A percentile compares a stretch with the other conserved stretches of the same genome.
Evolutionary conservation across 2,888 invertebrate species (phyloP).

Genomic region (Rhopalosiphum nymphaeae): DNA sequence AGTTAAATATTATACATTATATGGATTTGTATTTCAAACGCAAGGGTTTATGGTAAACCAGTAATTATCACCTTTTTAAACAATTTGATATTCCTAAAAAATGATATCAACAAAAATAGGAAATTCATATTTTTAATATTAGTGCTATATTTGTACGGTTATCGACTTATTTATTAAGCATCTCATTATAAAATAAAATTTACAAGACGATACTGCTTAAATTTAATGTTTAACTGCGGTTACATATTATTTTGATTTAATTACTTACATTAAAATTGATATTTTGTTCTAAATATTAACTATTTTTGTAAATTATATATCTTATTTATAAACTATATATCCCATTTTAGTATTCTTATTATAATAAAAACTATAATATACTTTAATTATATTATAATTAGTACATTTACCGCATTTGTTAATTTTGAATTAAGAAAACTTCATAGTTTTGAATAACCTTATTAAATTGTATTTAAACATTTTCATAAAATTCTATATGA

Average conservation of each 20-base stretch:
- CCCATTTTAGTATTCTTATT: background rate
- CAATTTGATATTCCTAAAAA: background rate
- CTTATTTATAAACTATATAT: background rate
- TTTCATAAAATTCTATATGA: background rate
- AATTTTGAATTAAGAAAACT: background rate
- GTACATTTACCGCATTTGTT: background rate
- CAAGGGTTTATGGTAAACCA: background rate
- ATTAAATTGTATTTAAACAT: background rate
- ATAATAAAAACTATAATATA: background rate
- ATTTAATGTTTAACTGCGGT: too few species aligned
- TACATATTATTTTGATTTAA: background rate
- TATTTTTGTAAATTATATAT: too few species aligned
- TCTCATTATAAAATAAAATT: background rate
- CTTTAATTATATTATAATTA: background rate
- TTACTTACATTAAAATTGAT: background rate
- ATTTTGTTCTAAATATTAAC: too few species aligned
- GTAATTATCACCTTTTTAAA: background rate
- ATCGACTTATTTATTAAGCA: background rate
- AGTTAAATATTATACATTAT: background rate
- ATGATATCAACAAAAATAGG: background rate
- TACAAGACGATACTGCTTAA: too few species aligned
- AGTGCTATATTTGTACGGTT: background rate
- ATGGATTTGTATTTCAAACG: background rate
- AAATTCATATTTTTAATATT: background rate
- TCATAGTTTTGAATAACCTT: background rate